Evolutionary conservation across 92 coral and sea anemone genomes (phyloP), one percentile per base, ranked within the genome.

Genomic region (Diadumene lineata): DNA sequence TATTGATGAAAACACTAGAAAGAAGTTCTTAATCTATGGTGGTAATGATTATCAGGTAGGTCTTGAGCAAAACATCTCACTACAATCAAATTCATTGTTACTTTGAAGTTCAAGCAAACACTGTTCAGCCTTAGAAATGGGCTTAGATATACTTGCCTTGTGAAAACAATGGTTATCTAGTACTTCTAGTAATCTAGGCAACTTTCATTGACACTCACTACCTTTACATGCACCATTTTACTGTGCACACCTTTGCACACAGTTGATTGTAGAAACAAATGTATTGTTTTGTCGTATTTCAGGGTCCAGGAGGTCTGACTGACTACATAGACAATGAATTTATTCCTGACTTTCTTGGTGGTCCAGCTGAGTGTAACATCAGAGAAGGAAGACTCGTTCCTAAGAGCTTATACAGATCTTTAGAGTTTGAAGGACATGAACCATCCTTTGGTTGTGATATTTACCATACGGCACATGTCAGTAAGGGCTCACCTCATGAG

Each of bases 401-500:
- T 11, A 94, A 94, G 80, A 81, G 92, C 43, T 80, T 94, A 56
- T 94, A 94, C 60, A 86, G 98, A 28, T 94, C 98, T 9, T 68
- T 94, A 74, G 98, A 94, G 77, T 94, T 94, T 78, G 93, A 92
- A 43, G 97, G 87, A 4, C 89, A 82, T 43, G 98, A 94, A 60
- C 84, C 75, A 27, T 86, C 97, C 13, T 82, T 93, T 71, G 96
- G 97, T 13, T 89, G 97, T 63, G 98, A 92, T 80, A 91, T 94
- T 61, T 94, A 94, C 81, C 98, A 94, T 62, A 79, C 97, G n/a
- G 84, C 92, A 3, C 93, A 92, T 77, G 98, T 94, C 44, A 86
- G 97, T 83, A 94, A 94, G 74, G 98, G 98, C 10, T 86, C 98
- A 0, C 97, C 98, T 0, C 96, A 88, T 60, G 98, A 94, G 94